Evolutionary conservation across 2,888 invertebrate species (phyloP).

Genomic region (Zhuqinia jingwanae): DNA sequence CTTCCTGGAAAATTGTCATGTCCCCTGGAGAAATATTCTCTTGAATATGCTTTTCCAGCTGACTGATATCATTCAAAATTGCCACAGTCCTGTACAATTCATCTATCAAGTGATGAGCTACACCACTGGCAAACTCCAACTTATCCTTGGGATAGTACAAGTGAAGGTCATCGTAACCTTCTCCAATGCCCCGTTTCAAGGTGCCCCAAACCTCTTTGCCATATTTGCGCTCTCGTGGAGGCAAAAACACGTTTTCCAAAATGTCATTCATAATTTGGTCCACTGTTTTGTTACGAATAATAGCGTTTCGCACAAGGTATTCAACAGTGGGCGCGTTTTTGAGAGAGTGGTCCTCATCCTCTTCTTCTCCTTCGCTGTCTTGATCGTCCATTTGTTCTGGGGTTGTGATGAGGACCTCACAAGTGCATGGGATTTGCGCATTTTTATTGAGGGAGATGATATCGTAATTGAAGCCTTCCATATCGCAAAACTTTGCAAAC

Average conservation of each 20-base stretch:
- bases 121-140: slow-evolving; percentile 71
- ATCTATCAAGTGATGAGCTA: slow-evolving; percentile 67
- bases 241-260: slow-evolving; percentile 66
- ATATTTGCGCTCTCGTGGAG: slow-evolving; percentile 47
- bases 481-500: slow-evolving; percentile 72
- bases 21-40: slow-evolving; percentile 58
- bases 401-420: slow-evolving; percentile 60
- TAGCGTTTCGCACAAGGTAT: slow-evolving; percentile 73
- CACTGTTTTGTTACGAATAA: slow-evolving; percentile 71
- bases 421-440: slow-evolving; percentile 69
- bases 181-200: slow-evolving; percentile 58
- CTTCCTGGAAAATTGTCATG: slow-evolving; percentile 52
- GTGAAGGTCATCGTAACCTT: slow-evolving; percentile 64
- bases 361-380: slow-evolving; percentile 35
- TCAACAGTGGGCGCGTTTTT: slow-evolving; percentile 73
- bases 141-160: slow-evolving; percentile 59
- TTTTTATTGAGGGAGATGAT: slow-evolving; percentile 61
- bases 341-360: slow-evolving; percentile 64
- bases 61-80: slow-evolving; percentile 72
- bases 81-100: slow-evolving; percentile 70
- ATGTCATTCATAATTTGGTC: slow-evolving; percentile 68
- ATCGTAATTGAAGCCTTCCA: slow-evolving; percentile 70
- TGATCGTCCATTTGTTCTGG: slow-evolving; percentile 26
- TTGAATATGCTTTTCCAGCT: slow-evolving; percentile 70
- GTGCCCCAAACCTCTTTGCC: slow-evolving; percentile 58